Evolutionary conservation across 2,888 invertebrate species (phyloP), one percentile per base, ranked within the genome.

Genomic region (Eulithis prunata): DNA sequence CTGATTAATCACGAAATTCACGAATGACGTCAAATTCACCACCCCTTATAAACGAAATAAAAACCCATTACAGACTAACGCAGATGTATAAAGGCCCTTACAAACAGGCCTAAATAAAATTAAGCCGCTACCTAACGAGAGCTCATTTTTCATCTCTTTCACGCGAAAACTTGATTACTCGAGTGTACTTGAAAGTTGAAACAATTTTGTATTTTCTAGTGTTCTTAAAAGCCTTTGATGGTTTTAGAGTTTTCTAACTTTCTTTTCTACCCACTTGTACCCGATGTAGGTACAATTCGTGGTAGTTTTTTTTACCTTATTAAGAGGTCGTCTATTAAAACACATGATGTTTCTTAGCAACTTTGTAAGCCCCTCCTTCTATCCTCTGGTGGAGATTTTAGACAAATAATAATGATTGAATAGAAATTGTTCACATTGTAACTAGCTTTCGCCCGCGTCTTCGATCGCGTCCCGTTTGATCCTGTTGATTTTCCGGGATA

Each of bases 81-180:
- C 21, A 49, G 49, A 49, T 11, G 47, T n/a, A 47, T 47, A 47
- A 49, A 21, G 49, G 4, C 21, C 14, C 47, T 49, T 21, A 49
- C 49, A 54, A 56, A 56, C 56, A 56, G 43, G 56, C 36, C 45
- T 36, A 43, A 62, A 62, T 51, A 57, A 58, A 67, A 65, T 67
- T 55, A 54, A 59, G 62, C 54, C 51, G 46, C 8, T 57, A 36
- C 62, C 62, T 70, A 68, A 70, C 70, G 70, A 70, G 65, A 11
- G 12, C 54, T 57, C 62, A 58, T 58, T 65, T 64, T 46, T 68
- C 58, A 52, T 55, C 53, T 55, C 62, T 47, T 66, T n/a, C 54
- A 11, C 56, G 43, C 53, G 57, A 41, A 14, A 51, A 53, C 51
- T 49, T 56, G 61, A 66, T 60, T 57, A 60, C 60, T 32, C 60